Evolutionary conservation across 2,888 invertebrate species (phyloP).

Genomic region (Julus scanicus): DNA sequence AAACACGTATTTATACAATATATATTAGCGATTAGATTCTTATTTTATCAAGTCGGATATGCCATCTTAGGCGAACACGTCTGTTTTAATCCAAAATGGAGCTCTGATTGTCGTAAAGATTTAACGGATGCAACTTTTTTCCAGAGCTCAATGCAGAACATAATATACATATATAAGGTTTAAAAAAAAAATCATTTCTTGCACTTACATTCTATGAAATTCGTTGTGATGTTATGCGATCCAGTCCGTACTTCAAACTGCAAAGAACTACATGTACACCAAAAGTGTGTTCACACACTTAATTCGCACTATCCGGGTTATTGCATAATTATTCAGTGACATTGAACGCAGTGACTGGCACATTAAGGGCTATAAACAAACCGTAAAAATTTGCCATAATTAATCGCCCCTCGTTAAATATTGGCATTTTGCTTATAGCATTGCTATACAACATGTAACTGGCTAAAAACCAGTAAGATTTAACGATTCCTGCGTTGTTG

Average conservation of each 20-base stretch:
- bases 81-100: too few species aligned
- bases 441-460: background rate
- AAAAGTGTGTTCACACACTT: background rate
- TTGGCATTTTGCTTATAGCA: background rate
- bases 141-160: too few species aligned
- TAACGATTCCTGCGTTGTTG: background rate
- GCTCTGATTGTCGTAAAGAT: too few species aligned
- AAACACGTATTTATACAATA: background rate
- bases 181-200: background rate
- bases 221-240: background rate
- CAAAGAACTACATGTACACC: background rate
- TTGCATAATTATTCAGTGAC: conserved; percentile 15
- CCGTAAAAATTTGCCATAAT: background rate
- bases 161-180: too few species aligned
- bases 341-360: conserved; percentile 9
- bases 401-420: background rate
- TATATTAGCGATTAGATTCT: too few species aligned
- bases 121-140: too few species aligned
- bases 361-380: background rate
- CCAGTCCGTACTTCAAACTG: background rate
- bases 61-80: too few species aligned
- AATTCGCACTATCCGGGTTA: background rate
- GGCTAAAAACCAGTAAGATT: background rate
- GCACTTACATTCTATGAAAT: background rate
- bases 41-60: too few species aligned